phyloP scores from a whole-genome alignment of 2,888 invertebrate species.

The Diplolepis rosae region DNA sequence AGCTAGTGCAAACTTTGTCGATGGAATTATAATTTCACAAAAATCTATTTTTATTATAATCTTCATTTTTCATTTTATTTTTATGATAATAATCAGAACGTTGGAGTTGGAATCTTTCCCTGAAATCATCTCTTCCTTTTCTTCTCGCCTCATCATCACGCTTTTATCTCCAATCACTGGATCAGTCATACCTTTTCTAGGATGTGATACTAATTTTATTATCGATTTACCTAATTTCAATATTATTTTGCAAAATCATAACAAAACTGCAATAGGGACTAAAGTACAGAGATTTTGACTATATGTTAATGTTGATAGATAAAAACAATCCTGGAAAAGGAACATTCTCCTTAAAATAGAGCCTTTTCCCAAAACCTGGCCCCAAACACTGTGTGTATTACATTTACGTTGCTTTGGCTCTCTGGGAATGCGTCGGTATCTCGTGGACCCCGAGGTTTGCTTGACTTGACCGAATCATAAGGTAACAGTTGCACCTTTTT shows the following conservation, averaged over 20 bases:
- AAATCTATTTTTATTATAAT: not conserved
- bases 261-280: no score
- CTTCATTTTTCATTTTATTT: not conserved
- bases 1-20: constrained; percentile 18
- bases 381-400: constrained; percentile 72
- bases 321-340: not conserved
- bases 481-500: constrained; percentile 82
- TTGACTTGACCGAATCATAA: constrained; percentile 74
- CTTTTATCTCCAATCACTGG: not conserved
- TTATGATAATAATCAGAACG: constrained; percentile 15
- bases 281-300: no score
- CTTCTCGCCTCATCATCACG: constrained; percentile 5
- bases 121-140: not conserved
- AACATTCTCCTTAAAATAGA: not conserved
- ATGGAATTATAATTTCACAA: not conserved
- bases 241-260: no score
- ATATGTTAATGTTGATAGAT: not conserved
- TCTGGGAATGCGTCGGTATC: constrained; percentile 79
- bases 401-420: constrained; percentile 74
- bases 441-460: constrained; percentile 75
- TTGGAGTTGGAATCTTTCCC: constrained; percentile 5
- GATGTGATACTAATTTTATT: no score
- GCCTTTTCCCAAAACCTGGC: constrained; percentile 38
- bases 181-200: constrained; percentile 1
- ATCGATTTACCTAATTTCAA: no score